A percentile compares a stretch with the other conserved stretches of the same genome.
Conservation (phyloP, 2,888 invertebrate species). For the Apotomis betuletana region DNA sequence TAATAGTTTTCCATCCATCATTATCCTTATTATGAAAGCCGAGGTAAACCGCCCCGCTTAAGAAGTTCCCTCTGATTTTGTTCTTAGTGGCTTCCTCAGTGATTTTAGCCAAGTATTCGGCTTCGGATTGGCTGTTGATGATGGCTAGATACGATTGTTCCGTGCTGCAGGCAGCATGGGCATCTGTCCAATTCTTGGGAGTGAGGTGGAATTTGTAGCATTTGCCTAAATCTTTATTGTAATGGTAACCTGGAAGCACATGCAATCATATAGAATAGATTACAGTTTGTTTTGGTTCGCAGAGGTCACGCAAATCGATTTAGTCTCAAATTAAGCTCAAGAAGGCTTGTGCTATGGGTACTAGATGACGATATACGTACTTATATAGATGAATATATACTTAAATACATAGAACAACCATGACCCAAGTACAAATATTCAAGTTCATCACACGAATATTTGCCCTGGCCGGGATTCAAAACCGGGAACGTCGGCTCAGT, state of each 20-base stretch:
- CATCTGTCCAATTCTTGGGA: slow-evolving; percentile 66
- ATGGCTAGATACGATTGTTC: slow-evolving; percentile 67
- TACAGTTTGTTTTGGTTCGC: background rate
- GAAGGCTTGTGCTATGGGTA: no score
- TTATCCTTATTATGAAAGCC: slow-evolving; percentile 49
- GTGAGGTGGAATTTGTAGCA: slow-evolving; percentile 69
- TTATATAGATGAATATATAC: no score
- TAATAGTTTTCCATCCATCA: slow-evolving; percentile 57
- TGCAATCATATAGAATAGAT: background rate
- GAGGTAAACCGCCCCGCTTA: slow-evolving; percentile 43
- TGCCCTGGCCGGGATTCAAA: no score
- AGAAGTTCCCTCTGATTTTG: slow-evolving; percentile 45
- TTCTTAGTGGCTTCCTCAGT: slow-evolving; percentile 55
- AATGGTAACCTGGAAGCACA: slow-evolving; percentile 60
- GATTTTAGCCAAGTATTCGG: slow-evolving; percentile 54
- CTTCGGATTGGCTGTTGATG: slow-evolving; percentile 63
- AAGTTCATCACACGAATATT: no score
- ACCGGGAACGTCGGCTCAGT: no score
- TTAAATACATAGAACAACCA: no score
- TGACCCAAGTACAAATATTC: no score
- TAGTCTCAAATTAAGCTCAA: no score
- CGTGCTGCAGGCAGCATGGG: slow-evolving; percentile 58
- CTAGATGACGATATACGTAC: no score
- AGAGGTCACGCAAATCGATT: no score
- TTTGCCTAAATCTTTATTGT: slow-evolving; percentile 52